A percentile compares a stretch with the other conserved stretches of the same genome.
Evolutionary conservation across 2,888 invertebrate genomes (phyloP).

Genomic region (Cephus sareptanus): DNA sequence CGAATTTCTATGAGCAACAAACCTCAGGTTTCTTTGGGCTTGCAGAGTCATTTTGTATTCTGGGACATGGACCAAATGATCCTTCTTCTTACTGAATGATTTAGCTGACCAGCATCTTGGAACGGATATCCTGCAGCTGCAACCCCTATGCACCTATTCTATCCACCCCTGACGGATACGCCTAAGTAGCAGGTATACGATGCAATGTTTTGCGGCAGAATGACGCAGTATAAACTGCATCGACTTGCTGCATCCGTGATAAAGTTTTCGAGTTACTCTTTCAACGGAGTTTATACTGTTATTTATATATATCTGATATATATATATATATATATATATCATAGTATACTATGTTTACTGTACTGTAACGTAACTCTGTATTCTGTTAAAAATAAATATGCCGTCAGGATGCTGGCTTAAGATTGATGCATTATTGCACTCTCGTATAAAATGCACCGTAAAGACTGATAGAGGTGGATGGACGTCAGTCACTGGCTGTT

Average conservation of each 20-base stretch:
- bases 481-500: background rate
- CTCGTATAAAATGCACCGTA: background rate
- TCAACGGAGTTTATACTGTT: background rate
- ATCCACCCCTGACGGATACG: background rate
- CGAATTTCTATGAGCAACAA: background rate
- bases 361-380: background rate
- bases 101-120: background rate
- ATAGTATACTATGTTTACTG: background rate
- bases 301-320: too few relatives aligned
- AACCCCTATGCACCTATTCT: background rate
- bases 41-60: background rate
- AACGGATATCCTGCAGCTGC: background rate
- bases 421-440: background rate
- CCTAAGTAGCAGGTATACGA: background rate
- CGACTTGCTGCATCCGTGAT: background rate
- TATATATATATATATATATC: too few relatives aligned
- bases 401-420: background rate
- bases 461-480: background rate
- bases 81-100: background rate
- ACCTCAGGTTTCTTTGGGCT: background rate
- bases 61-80: background rate
- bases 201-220: background rate
- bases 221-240: background rate
- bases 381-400: background rate
- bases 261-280: background rate